A percentile compares a stretch with the other conserved stretches of the same genome.
Conservation (phyloP, 2,113 vertebrate genomes). For the Enhydra lutris region DNA sequence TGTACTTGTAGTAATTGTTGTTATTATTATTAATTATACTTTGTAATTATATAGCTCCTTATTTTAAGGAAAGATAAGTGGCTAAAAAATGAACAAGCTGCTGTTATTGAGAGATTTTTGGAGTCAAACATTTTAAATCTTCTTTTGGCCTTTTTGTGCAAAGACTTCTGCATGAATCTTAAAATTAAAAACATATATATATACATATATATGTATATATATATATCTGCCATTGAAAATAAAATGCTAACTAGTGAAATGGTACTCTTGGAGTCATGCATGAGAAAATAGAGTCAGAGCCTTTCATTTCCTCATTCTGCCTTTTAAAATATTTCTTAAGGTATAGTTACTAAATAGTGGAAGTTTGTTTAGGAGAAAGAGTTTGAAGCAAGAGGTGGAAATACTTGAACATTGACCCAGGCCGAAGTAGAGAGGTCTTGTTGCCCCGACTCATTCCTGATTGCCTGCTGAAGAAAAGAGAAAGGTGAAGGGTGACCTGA, state of each 20-base stretch:
- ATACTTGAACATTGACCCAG: background rate
- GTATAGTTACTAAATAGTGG: background rate
- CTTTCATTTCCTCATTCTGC: conserved; percentile 37
- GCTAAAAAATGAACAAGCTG: conserved; percentile 27
- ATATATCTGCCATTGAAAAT: background rate
- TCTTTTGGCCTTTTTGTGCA: conserved; percentile 58
- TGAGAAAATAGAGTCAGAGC: background rate
- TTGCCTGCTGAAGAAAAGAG: background rate
- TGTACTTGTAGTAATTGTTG: conserved; percentile 44
- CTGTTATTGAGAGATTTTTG: conserved; percentile 38
- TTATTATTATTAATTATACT: conserved; percentile 62
- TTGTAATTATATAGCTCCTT: conserved; percentile 56
- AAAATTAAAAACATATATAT: background rate
- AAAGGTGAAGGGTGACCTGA: background rate
- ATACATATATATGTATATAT: too few species aligned
- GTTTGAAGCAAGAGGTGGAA: conserved; percentile 3
- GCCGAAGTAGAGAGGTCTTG: background rate
- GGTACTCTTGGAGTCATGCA: background rate
- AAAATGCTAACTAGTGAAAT: conserved; percentile 13
- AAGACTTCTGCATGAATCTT: conserved; percentile 29
- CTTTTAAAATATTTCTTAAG: conserved; percentile 24
- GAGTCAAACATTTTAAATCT: conserved; percentile 6
- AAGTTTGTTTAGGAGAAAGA: conserved; percentile 21
- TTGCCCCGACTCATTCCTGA: background rate
- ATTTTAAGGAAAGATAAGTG: conserved; percentile 63